phyloP scores from a whole-genome alignment of 2,888 invertebrate genomes.

The Ormyrus rosae region DNA sequence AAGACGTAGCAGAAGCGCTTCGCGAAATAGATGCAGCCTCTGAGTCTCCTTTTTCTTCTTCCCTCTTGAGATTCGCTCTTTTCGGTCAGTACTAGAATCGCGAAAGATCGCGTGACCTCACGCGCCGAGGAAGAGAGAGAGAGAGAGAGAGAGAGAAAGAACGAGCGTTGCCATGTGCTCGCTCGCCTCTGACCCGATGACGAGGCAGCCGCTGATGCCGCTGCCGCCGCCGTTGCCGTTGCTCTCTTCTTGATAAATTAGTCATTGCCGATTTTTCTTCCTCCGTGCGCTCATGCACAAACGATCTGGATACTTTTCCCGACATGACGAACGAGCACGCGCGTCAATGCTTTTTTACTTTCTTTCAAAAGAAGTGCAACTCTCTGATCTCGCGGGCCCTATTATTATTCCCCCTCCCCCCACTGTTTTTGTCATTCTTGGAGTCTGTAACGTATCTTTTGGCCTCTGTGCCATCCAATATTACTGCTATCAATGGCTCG shows the following conservation, averaged over 20 bases:
- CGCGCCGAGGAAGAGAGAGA: background rate
- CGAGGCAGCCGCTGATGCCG: background rate
- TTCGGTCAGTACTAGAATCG: conserved; percentile 4
- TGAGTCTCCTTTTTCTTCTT: conserved; percentile 1
- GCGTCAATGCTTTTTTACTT: conserved; percentile 8
- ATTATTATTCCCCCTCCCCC: no score
- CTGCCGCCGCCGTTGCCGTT: background rate
- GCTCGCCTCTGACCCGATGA: conserved; percentile 40
- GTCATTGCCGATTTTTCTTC: background rate
- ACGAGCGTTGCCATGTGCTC: conserved; percentile 60
- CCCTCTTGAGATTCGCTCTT: conserved; percentile 16
- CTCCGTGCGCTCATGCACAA: no score
- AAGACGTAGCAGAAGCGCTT: background rate
- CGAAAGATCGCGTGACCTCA: conserved; percentile 30
- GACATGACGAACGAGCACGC: no score
- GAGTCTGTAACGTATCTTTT: background rate
- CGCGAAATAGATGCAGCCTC: conserved; percentile 24
- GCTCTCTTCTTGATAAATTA: conserved; percentile 24
- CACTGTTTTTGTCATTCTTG: background rate
- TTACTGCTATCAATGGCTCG: conserved; percentile 21
- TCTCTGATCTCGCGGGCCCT: no score
- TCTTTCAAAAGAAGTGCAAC: background rate
- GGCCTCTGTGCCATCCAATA: background rate
- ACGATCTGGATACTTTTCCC: no score
- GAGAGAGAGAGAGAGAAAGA: background rate